These are phyloP conservation scores for Coilia nasus DNA, from an alignment of 2,797 vertebrate species.

Conservation along the genomic window DNA sequence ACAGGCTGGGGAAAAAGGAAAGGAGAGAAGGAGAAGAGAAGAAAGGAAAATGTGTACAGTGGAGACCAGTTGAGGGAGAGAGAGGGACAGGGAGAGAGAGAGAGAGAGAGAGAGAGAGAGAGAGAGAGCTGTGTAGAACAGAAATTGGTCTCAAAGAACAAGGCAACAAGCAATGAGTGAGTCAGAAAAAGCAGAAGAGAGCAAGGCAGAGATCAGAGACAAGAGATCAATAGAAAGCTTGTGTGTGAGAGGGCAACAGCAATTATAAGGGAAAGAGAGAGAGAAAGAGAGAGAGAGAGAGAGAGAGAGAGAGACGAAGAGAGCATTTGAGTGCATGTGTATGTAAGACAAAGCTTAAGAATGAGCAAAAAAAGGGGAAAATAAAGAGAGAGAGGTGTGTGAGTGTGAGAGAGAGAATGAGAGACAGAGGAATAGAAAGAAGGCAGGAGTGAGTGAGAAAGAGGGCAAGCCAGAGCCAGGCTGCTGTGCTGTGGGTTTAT, in stretches of 20 bases:
- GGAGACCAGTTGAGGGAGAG: neutral
- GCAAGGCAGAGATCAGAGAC: neutral
- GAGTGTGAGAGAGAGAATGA: too few relatives aligned
- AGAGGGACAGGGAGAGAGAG: too few relatives aligned
- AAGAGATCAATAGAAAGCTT: neutral
- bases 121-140: neutral
- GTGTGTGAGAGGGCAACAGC: neutral
- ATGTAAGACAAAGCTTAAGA: neutral
- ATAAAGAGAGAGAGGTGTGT: too few relatives aligned
- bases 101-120: too few relatives aligned
- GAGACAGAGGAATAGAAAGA: neutral
- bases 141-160: neutral
- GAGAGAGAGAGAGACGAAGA: neutral
- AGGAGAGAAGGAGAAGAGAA: neutral
- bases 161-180: neutral
- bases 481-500: conserved; percentile 64
- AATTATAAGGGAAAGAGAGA: too few relatives aligned
- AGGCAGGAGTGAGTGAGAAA: conserved; percentile 55
- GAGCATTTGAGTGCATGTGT: neutral
- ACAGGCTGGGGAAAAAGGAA: neutral
- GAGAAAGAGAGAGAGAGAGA: neutral
- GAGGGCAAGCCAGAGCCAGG: conserved; percentile 42
- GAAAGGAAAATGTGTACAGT: neutral
- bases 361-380: too few relatives aligned
- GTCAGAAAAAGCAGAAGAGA: neutral